phyloP scores from a whole-genome alignment of 2,888 invertebrate species.

The Torymus tubicola region DNA sequence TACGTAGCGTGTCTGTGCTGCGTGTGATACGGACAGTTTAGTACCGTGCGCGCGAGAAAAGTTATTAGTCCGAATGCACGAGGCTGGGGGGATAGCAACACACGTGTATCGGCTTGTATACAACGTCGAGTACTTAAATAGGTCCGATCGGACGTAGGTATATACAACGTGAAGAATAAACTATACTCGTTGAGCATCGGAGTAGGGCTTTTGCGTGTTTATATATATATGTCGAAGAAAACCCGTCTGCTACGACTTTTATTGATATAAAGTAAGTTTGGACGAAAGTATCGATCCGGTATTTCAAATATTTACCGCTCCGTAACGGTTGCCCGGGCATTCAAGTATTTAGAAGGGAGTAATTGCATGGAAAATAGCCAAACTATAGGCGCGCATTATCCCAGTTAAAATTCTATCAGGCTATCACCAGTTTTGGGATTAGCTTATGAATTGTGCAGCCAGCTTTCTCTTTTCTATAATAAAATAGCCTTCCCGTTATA shows the following conservation, averaged over 20 bases:
- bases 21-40: background rate
- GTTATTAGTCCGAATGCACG: conserved; percentile 35
- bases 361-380: conserved; percentile 45
- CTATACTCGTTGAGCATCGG: background rate
- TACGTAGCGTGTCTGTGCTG: no score
- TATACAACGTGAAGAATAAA: background rate
- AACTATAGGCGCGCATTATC: background rate
- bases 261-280: conserved; percentile 23
- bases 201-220: no score
- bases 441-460: conserved; percentile 7
- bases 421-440: conserved; percentile 16
- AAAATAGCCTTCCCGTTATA: no score
- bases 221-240: no score
- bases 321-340: background rate
- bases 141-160: background rate
- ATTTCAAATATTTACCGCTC: conserved; percentile 13
- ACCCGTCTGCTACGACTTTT: no score
- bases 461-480: no score
- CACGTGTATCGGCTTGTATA: no score
- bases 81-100: background rate
- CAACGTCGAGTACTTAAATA: conserved; percentile 1
- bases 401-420: conserved; percentile 3
- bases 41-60: conserved; percentile 3
- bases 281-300: conserved; percentile 3
- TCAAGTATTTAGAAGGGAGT: conserved; percentile 26